Percentiles rank a stretch among this genome's conserved stretches.
Conservation (phyloP, 23 tunicate species). For the Corella eumyota region DNA sequence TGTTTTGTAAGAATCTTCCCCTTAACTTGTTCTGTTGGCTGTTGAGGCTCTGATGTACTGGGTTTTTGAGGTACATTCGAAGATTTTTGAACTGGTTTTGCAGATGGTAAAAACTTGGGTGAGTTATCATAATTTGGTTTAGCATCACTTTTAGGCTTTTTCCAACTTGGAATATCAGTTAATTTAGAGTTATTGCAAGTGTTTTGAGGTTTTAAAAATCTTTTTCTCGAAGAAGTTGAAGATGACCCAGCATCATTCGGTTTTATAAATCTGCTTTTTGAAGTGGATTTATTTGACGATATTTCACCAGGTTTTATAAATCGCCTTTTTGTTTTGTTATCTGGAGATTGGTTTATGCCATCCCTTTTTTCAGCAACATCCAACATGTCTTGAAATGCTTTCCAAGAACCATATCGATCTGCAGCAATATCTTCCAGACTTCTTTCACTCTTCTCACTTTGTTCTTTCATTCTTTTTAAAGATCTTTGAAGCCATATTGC, state of each 20-base stretch:
- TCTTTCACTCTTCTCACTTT: slow-evolving; percentile 45
- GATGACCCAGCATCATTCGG: no score
- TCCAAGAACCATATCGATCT: slow-evolving; percentile 81
- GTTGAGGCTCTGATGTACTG: not conserved
- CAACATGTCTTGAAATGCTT: slow-evolving; percentile 54
- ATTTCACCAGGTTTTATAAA: slow-evolving; percentile 31
- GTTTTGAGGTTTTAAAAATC: no score
- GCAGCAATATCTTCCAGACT: slow-evolving; percentile 60
- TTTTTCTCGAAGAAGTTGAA: no score
- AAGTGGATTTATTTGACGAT: not conserved
- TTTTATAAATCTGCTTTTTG: no score
- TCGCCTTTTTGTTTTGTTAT: slow-evolving; percentile 1
- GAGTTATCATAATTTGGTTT: no score
- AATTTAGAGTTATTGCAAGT: no score
- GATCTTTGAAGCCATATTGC: slow-evolving; percentile 57
- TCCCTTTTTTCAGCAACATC: slow-evolving; percentile 29
- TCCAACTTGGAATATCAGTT: no score
- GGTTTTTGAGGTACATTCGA: not conserved
- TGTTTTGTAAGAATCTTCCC: slow-evolving; percentile 47
- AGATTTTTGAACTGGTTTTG: no score
- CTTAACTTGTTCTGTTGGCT: not conserved
- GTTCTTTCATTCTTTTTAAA: slow-evolving; percentile 83
- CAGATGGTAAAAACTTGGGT: no score
- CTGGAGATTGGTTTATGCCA: not conserved
- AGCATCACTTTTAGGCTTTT: no score